Base-by-base conservation (phyloP, 2,888 invertebrate species). In the Electrophaes corylata region DNA sequence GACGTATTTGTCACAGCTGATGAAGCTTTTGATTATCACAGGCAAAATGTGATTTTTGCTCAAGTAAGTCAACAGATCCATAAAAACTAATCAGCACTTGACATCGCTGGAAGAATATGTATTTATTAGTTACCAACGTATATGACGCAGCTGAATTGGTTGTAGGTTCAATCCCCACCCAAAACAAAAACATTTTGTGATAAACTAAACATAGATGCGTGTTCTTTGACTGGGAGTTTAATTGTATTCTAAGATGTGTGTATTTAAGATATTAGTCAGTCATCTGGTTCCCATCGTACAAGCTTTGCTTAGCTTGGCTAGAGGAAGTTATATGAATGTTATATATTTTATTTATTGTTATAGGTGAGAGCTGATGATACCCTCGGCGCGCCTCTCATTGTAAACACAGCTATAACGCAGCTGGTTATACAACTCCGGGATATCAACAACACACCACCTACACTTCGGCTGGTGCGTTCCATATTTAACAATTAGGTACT, bases 361-460 rank as follows among this genome's bases (percentile, higher is more conserved):
- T 55, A 91, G 90, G 73, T 90, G 5, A 81, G 82, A 63, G 93
- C 92, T 0, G 84, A 76, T 6, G 93, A 93, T 63, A 91, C 91
- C 0, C 72, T 93, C 2, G 79, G 85, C 3, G 82, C 75, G n/a
- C 79, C 85, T 0, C 77, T 73, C 62, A 5, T 49, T 31, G 49
- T 49, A 12, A 91, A 94, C 75, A 88, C 82, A 0, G 82, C 88
- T 0, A 93, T 91, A 8, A 84, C 93, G 0, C 93, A 94, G 65
- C 73, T 95, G 8, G 91, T 89, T 19, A 93, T 96, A 31, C 87
- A 91, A 50, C 88, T 96, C 0, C 69, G 83, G 4, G 96, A 96
- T 80, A 93, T 96, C 40, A 96, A 96, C 79, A 96, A 96, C 76
- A 95, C 95, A 53, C 92, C 94, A 0, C 96, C 96, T 0, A 91